phyloP scores from a whole-genome alignment of 2,113 vertebrate genomes.

The Probosciger aterrimus region DNA sequence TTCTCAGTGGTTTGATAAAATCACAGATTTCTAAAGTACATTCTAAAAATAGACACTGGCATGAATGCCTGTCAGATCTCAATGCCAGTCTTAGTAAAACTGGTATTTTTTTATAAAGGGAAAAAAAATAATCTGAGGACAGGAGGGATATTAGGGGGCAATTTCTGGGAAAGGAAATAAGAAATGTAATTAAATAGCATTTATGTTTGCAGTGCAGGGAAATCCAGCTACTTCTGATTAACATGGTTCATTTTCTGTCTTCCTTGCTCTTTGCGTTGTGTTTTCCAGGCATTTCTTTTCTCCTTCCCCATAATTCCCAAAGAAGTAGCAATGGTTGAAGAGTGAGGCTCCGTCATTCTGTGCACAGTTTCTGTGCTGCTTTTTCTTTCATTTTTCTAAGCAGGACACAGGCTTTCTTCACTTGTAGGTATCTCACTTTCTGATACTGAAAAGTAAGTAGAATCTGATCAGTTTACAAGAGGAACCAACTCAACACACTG shows the following conservation, averaged over 20 bases:
- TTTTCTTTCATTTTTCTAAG: not conserved
- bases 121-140: not conserved
- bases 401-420: not conserved
- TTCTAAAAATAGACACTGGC: not conserved
- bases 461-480: not conserved
- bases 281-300: not conserved
- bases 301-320: not conserved
- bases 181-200: not conserved
- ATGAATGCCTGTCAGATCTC: not conserved
- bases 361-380: fast-evolving
- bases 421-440: not conserved
- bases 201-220: not conserved
- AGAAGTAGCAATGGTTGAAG: not conserved
- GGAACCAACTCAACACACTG: not conserved
- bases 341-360: not conserved
- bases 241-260: not conserved
- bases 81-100: not conserved
- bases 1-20: not conserved
- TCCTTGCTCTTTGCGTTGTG: not conserved
- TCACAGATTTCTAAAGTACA: not conserved
- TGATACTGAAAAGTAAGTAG: not conserved
- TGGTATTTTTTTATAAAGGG: not conserved
- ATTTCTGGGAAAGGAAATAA: not conserved
- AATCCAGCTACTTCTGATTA: not conserved
- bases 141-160: not conserved